Conservation (phyloP, 2,113 vertebrate genomes). For the Rhipidura dahli region DNA sequence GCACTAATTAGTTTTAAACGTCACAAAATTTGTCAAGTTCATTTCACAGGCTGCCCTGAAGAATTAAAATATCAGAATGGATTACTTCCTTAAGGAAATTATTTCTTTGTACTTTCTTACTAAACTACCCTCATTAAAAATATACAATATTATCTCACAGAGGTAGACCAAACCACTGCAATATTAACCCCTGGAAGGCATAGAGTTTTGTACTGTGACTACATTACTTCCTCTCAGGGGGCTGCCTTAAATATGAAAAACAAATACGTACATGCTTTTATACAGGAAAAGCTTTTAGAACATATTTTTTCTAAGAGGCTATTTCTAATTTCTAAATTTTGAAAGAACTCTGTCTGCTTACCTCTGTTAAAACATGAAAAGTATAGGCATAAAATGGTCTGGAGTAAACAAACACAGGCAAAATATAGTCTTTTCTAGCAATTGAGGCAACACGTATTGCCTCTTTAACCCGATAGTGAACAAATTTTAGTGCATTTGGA, state of each 20-base stretch:
- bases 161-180: not conserved
- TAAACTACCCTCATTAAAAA: constrained; percentile 16
- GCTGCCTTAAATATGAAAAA: not conserved
- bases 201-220: not conserved
- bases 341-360: constrained; percentile 55
- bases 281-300: not conserved
- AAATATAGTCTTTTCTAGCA: constrained; percentile 74
- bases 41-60: constrained; percentile 11
- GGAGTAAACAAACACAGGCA: constrained; percentile 90
- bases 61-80: constrained; percentile 13
- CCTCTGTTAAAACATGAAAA: constrained; percentile 84
- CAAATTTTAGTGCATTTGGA: constrained; percentile 85
- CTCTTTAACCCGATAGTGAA: constrained; percentile 87
- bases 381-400: constrained; percentile 90
- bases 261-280: not conserved
- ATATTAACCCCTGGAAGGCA: not conserved
- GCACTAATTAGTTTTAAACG: not conserved
- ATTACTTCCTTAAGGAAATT: not conserved
- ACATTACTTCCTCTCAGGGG: not conserved
- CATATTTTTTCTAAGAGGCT: not conserved
- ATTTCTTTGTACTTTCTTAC: constrained; percentile 9
- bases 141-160: not conserved
- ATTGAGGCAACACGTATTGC: constrained; percentile 85
- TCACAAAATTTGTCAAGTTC: not conserved
- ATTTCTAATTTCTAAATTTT: not conserved